Evolutionary conservation across 2,888 invertebrate genomes (phyloP), one percentile per base, ranked within the genome.

Genomic region (Phortica magna): DNA sequence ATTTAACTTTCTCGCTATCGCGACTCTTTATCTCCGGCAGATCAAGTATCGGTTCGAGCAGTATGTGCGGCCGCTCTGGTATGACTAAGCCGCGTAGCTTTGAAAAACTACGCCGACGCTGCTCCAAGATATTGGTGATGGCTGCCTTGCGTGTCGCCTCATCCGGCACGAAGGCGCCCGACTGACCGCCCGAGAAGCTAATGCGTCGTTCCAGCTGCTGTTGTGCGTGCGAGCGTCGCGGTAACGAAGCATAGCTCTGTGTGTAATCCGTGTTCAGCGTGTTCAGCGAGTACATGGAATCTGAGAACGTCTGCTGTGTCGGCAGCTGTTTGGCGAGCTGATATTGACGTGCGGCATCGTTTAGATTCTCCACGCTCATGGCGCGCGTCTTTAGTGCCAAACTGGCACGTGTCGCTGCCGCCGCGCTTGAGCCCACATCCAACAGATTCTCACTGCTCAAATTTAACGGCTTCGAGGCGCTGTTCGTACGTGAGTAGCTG

Each of bases 61-160:
- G 90, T 81, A 94, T 93, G 39, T 93, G 91, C 14, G 94, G 93
- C 78, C 94, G 93, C 85, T 97, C 97, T 5, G 97, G 97, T 89
- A 98, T 98, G 48, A 97, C 96, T 84, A 98, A 92, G n/a, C 97
- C 97, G 87, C 97, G 94, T 77, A 98, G 92, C 91, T 97, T 97
- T 2, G 96, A 96, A 92, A 97, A 94, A 22, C 96, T 95, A 88
- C 95, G 95, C 82, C 95, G 94, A 76, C 97, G 93, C 90, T 97
- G 96, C 91, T 97, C 97, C 83, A 96, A 94, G 82, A 97, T 92
- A 83, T 95, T 95, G 84, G 95, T 95, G 87, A 96, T 93, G 79
- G 95, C 95, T 1, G 94, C 94, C 89, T 94, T 94, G 80, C 95
- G 94, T 2, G 89, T 89, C 6, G 90, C 92, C 78, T 93, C 93